Conservation (phyloP, 1,140 invertebrate genomes). For the Oryctes rhinoceros region DNA sequence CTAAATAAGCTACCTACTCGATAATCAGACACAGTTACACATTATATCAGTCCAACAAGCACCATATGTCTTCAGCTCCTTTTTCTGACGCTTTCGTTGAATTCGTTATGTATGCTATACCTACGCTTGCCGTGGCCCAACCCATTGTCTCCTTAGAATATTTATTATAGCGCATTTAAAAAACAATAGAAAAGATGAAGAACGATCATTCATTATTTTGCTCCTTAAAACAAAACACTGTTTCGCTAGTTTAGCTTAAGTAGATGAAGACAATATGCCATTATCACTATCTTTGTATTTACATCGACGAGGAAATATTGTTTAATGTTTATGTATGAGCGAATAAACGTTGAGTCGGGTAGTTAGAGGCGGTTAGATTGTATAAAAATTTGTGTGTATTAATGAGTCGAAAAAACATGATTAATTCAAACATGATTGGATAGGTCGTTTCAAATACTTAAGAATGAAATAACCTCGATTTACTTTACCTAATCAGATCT, state of each 20-base stretch:
- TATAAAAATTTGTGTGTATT: too few species aligned
- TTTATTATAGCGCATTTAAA: slow-evolving; percentile 1
- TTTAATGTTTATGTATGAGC: too few species aligned
- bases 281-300: background rate
- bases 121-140: background rate
- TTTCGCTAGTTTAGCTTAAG: background rate
- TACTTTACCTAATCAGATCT: too few species aligned
- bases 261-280: background rate
- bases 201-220: background rate
- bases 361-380: too few species aligned
- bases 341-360: too few species aligned
- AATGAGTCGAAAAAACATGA: too few species aligned
- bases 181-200: slow-evolving; percentile 13
- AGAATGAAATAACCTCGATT: too few species aligned
- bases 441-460: too few species aligned
- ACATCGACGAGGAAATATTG: background rate
- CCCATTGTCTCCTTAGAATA: slow-evolving; percentile 6
- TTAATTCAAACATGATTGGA: too few species aligned
- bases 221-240: background rate
- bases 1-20: too few species aligned
- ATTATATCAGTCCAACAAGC: too few species aligned
- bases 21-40: too few species aligned
- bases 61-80: background rate
- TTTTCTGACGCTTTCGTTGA: slow-evolving; percentile 1
- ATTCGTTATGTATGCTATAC: background rate